Percentiles rank a stretch among this genome's conserved stretches.
Conservation (phyloP, 1,140 invertebrate species). For the Helicoverpa armigera region DNA sequence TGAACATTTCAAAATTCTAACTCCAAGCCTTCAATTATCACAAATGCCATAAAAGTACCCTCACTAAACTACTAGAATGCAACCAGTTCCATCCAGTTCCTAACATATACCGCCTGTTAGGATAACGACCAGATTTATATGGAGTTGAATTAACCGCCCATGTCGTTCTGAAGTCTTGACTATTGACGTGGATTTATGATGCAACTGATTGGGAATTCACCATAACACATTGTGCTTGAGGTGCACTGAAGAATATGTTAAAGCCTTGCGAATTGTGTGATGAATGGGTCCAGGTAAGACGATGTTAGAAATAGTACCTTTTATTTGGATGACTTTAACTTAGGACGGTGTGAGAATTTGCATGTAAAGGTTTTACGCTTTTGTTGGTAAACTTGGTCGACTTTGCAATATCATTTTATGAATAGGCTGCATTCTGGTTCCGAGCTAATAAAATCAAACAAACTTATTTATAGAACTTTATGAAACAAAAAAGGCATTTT, state of each 20-base stretch:
- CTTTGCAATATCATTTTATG: too few relatives aligned
- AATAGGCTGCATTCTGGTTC: too few relatives aligned
- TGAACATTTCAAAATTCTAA: neutral
- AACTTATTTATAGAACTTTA: too few relatives aligned
- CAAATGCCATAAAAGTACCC: constrained; percentile 7
- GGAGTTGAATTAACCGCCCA: constrained; percentile 42
- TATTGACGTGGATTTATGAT: constrained; percentile 62
- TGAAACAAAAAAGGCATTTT: too few relatives aligned
- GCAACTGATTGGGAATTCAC: constrained; percentile 62
- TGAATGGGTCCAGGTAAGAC: neutral
- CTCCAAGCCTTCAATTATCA: neutral
- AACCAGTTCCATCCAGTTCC: constrained; percentile 38
- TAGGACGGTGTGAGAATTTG: neutral
- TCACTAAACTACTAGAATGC: neutral
- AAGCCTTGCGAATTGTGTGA: neutral
- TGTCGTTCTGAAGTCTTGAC: constrained; percentile 32
- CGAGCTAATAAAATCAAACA: too few relatives aligned
- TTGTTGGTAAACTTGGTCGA: neutral
- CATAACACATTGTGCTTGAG: constrained; percentile 15
- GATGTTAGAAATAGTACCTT: neutral
- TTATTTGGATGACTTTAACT: too few relatives aligned
- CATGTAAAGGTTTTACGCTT: neutral
- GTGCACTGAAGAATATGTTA: constrained; percentile 11
- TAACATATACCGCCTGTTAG: constrained; percentile 53
- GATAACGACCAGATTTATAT: constrained; percentile 56